Evolutionary conservation across 2,113 vertebrate species (phyloP).

Genomic region (Eptesicus fuscus): DNA sequence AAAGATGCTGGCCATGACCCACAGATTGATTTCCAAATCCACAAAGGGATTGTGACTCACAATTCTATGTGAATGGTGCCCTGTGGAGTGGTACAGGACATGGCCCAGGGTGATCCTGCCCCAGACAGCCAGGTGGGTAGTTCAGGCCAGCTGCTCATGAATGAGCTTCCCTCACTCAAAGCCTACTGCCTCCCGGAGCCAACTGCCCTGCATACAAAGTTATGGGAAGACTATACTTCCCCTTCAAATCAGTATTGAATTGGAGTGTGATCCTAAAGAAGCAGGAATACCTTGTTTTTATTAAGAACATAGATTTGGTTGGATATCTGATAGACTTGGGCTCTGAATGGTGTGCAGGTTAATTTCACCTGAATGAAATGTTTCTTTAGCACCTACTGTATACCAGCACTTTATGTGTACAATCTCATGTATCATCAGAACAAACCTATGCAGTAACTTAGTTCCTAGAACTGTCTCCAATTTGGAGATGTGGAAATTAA

Average conservation of each 20-base stretch:
- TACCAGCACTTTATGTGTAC: neutral
- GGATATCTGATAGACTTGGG: neutral
- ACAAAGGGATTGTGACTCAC: neutral
- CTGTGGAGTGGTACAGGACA: neutral
- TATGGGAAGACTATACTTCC: neutral
- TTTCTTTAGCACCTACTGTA: neutral
- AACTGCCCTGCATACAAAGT: neutral
- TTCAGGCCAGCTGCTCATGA: neutral
- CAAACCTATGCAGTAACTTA: constrained; percentile 8
- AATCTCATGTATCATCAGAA: neutral
- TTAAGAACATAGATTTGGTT: neutral
- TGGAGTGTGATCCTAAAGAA: neutral
- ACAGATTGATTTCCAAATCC: neutral
- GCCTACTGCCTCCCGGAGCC: neutral
- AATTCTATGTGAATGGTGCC: neutral
- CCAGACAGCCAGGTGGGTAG: neutral
- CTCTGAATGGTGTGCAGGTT: neutral
- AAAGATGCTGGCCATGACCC: neutral
- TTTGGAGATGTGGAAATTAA: neutral
- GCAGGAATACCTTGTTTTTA: neutral
- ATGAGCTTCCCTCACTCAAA: neutral
- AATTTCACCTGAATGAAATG: neutral
- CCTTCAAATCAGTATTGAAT: neutral
- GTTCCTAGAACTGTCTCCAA: neutral
- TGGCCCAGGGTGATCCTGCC: neutral